Conservation (phyloP, 2,113 vertebrate species). For the Axis porcinus region DNA sequence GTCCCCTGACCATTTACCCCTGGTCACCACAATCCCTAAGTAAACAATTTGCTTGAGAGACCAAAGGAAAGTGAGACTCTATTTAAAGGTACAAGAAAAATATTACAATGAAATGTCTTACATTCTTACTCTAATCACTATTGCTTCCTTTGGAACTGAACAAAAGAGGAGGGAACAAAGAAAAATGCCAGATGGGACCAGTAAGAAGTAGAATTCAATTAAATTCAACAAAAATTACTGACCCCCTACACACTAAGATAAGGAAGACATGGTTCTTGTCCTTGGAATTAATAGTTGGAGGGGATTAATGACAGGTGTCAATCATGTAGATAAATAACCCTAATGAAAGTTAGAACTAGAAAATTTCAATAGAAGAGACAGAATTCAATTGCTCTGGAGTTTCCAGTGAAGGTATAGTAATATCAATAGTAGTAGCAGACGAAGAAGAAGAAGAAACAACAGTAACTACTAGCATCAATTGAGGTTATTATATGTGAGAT, state of each 20-base stretch:
- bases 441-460: neutral
- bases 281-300: neutral
- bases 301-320: neutral
- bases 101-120: neutral
- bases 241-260: neutral
- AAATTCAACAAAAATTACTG: slow-evolving; percentile 18
- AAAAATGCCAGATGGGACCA: neutral
- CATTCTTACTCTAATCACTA: slow-evolving; percentile 10
- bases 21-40: neutral
- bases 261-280: neutral
- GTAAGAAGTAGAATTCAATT: neutral
- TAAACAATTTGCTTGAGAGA: neutral
- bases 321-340: neutral
- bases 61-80: slow-evolving; percentile 23
- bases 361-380: neutral
- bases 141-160: neutral
- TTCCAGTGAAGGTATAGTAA: neutral
- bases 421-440: neutral
- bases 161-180: neutral
- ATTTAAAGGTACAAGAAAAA: neutral
- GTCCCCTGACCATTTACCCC: neutral
- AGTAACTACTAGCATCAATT: neutral
- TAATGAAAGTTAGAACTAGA: neutral
- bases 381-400: neutral
- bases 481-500: neutral